phyloP scores from a whole-genome alignment of 2,113 vertebrate genomes.

The Strix uralensis region DNA sequence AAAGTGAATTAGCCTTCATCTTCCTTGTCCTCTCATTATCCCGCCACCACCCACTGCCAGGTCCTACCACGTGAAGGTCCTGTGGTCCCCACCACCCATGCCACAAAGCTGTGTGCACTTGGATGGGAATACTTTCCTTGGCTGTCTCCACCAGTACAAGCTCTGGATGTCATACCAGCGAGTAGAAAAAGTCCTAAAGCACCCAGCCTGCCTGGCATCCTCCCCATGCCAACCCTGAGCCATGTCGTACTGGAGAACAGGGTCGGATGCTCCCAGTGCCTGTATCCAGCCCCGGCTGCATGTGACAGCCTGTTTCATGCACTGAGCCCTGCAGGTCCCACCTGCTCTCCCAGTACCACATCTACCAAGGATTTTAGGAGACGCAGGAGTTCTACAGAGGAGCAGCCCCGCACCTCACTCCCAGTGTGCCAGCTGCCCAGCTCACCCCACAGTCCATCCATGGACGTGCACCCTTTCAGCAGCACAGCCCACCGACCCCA shows the following conservation, averaged over 20 bases:
- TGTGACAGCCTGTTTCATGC: rapidly evolving
- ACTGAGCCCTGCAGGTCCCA: not conserved
- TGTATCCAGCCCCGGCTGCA: not conserved
- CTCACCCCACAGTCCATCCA: not conserved
- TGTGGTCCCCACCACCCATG: not conserved
- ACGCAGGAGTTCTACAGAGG: not conserved
- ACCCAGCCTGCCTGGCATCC: not conserved
- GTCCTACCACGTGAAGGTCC: not conserved
- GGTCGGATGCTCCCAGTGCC: not conserved
- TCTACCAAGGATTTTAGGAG: not conserved
- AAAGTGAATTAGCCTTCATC: not conserved
- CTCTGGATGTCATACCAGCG: not conserved
- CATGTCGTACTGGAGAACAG: rapidly evolving
- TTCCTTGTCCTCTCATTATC: not conserved
- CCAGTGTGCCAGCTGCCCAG: not conserved
- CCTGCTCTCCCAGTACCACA: not conserved
- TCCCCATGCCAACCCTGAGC: not conserved
- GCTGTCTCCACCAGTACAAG: not conserved
- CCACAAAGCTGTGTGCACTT: rapidly evolving
- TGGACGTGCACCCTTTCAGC: rapidly evolving
- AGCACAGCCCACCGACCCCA: not conserved
- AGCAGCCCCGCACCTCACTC: not conserved
- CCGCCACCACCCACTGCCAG: not conserved
- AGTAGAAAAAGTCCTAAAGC: not conserved
- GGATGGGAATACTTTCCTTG: not conserved